Evolutionary conservation across 2,113 vertebrate genomes (phyloP).

Genomic region (Amphilophus citrinellus): DNA sequence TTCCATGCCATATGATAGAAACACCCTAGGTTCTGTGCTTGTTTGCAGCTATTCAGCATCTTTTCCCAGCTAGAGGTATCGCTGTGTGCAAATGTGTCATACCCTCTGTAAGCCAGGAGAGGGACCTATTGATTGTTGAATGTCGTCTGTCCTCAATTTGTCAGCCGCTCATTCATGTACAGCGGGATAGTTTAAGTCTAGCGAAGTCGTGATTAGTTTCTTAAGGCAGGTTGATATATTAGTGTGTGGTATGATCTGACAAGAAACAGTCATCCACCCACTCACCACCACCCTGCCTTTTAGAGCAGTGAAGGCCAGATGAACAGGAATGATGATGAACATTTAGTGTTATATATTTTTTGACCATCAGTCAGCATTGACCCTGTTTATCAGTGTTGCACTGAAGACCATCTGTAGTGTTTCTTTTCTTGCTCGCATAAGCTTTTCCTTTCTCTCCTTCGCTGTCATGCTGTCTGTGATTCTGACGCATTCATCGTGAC

Average conservation of each 20-base stretch:
- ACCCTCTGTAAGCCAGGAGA: slow-evolving; percentile 59
- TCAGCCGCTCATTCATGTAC: background rate
- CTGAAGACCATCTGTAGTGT: background rate
- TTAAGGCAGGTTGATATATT: background rate
- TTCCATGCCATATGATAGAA: background rate
- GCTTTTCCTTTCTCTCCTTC: background rate
- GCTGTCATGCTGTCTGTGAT: background rate
- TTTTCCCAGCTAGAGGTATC: background rate
- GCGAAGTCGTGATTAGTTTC: slow-evolving; percentile 2
- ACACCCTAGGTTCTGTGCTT: background rate
- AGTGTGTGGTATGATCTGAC: background rate
- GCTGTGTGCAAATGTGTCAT: background rate
- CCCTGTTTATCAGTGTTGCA: background rate
- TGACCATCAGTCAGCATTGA: background rate
- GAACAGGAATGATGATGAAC: background rate
- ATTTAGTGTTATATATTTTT: background rate
- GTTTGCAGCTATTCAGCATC: background rate
- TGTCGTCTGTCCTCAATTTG: background rate
- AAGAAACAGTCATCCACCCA: background rate
- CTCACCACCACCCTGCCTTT: background rate
- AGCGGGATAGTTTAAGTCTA: background rate
- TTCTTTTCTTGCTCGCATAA: background rate
- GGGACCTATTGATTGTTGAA: slow-evolving; percentile 38
- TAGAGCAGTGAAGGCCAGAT: background rate
- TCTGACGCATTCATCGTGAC: background rate